These are phyloP conservation scores for Drosophila pullipes DNA, from an alignment of 2,888 invertebrate genomes.

Conservation along the genomic window DNA sequence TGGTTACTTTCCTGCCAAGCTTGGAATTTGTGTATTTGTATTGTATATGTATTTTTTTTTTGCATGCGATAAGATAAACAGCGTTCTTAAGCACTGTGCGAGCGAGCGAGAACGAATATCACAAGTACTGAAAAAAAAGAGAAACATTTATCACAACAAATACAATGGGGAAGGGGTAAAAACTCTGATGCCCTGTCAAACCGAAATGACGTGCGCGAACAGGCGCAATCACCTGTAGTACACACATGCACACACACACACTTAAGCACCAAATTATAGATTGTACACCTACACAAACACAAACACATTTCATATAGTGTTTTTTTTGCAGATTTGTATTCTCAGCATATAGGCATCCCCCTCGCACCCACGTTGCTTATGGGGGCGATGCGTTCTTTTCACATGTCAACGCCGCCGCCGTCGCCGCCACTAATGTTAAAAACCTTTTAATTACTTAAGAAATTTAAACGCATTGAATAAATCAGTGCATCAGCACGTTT, in stretches of 20 bases:
- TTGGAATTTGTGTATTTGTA: slow-evolving; percentile 28
- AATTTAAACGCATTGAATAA: slow-evolving; percentile 47
- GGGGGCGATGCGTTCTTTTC: slow-evolving; percentile 34
- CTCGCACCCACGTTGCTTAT: slow-evolving; percentile 42
- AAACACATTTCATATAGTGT: slow-evolving; percentile 18
- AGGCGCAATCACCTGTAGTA: slow-evolving; percentile 72
- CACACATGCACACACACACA: slow-evolving; percentile 10
- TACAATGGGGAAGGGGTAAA: slow-evolving; percentile 52
- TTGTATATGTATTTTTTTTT: slow-evolving; percentile 33
- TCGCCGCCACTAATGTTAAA: slow-evolving; percentile 68
- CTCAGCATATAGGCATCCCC: slow-evolving; percentile 48
- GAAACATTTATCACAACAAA: slow-evolving; percentile 62
- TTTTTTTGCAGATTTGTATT: slow-evolving; percentile 56
- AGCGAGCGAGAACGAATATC: slow-evolving; percentile 15
- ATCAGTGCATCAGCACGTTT: slow-evolving; percentile 65
- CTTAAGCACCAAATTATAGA: slow-evolving; percentile 15
- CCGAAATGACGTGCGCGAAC: slow-evolving; percentile 37
- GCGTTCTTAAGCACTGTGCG: slow-evolving; percentile 8
- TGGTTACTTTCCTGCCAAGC: slow-evolving; percentile 23
- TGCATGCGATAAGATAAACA: slow-evolving; percentile 69
- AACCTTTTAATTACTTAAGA: slow-evolving; percentile 68
- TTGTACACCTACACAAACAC: slow-evolving; percentile 43
- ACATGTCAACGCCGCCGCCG: slow-evolving; percentile 15
- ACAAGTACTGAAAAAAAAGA: slow-evolving; percentile 35
- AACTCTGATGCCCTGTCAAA: slow-evolving; percentile 51